Base-by-base conservation (phyloP, 2,113 vertebrate species). In the Alosa alosa region DNA sequence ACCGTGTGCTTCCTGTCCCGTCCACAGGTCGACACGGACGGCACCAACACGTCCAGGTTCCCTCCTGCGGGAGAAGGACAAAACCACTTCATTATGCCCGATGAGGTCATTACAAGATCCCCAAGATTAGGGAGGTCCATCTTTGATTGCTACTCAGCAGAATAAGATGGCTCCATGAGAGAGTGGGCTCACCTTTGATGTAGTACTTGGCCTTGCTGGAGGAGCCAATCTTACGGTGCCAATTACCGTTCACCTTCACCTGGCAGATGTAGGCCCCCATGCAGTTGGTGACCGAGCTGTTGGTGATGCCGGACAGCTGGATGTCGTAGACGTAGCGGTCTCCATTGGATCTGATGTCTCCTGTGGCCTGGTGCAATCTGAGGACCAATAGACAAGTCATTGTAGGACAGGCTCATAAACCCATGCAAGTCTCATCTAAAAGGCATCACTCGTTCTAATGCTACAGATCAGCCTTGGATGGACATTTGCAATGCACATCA, bases 241-340 rank as follows among this genome's bases (percentile, higher is more conserved):
- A 93, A 6, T 4, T 0, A 0, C 82, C 93, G 0, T 94, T 94
- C 1, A 93, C 92, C 91, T 99, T 98, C 72, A 97, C 93, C 90
- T 99, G 98, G 89, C 98, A 99, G 90, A 99, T 94, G 84, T 93
- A 98, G 84, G 98, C 96, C 0, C 96, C 97, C 0, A 91, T 17
- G 64, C 98, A 99, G 0, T 83, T 86, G 0, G 88, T 18, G 52
- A 94, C 88, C 0, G 94, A 94, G 39, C 92, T 91, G 90, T 96
- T 93, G 8, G 90, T 95, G 90, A 97, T 96, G 85, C 97, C 96
- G 0, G 98, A 98, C 83, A 99, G 93, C 83, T 98, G 97, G 91
- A 99, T 97, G 90, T 99, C 95, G 88, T 99, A 99, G 6, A 95
- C 81, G 60, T 99, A 99, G 81, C 81, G 87, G 93, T 99, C 98